These are phyloP conservation scores for Agapostemon virescens DNA, from an alignment of 2,888 invertebrate species.

Conservation along the genomic window DNA sequence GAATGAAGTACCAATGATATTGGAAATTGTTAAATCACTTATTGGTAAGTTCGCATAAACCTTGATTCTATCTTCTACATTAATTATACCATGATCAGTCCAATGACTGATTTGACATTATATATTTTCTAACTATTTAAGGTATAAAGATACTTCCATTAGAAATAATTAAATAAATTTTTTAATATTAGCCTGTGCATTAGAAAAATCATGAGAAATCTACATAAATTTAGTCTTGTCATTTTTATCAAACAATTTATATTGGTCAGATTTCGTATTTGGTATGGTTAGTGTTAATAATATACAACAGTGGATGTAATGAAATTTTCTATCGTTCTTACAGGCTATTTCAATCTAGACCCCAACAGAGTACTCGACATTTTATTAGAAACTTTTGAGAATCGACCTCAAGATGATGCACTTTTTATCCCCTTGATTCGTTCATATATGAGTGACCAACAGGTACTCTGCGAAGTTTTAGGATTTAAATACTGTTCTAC, in stretches of 20 bases:
- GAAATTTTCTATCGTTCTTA: slow-evolving; percentile 61
- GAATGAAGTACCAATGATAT: slow-evolving; percentile 84
- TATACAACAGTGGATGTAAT: background rate
- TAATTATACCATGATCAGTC: no score
- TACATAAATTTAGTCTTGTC: no score
- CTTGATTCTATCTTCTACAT: background rate
- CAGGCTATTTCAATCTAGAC: slow-evolving; percentile 99
- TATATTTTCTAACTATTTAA: no score
- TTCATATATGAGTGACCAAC: slow-evolving; percentile 93
- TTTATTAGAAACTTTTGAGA: slow-evolving; percentile 97
- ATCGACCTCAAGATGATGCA: slow-evolving; percentile 88
- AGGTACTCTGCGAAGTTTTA: slow-evolving; percentile 95
- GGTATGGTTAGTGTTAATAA: no score
- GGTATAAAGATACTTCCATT: no score
- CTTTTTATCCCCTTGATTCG: slow-evolving; percentile 93
- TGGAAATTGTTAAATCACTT: slow-evolving; percentile 95
- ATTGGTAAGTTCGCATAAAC: slow-evolving; percentile 86
- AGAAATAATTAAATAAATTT: no score
- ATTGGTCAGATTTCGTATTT: no score
- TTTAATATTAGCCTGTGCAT: no score
- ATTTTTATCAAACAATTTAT: no score
- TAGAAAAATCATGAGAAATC: no score
- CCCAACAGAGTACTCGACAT: slow-evolving; percentile 98
- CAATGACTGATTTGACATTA: no score
- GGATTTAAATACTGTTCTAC: slow-evolving; percentile 92